These are phyloP conservation scores for Busseola fusca DNA, from an alignment of 2,888 invertebrate genomes.

Conservation along the genomic window DNA sequence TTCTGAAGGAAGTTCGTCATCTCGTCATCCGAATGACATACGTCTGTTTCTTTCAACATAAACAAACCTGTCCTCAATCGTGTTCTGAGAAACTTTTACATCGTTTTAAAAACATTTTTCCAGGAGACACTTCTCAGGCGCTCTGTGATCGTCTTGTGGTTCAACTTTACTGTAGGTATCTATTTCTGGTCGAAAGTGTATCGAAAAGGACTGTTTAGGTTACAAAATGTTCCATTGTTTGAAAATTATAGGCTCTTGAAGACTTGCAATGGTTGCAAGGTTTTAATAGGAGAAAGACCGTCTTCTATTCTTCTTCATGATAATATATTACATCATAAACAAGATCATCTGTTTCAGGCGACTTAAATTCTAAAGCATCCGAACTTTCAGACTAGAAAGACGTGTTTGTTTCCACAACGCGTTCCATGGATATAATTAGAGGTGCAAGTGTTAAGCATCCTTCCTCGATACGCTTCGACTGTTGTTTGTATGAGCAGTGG, in stretches of 20 bases:
- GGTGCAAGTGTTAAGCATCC: slow-evolving; percentile 87
- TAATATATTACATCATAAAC: slow-evolving; percentile 56
- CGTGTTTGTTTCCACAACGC: slow-evolving; percentile 81
- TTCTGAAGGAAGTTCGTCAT: slow-evolving; percentile 70
- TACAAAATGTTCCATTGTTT: slow-evolving; percentile 36
- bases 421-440: slow-evolving; percentile 85
- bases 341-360: slow-evolving; percentile 51
- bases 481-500: slow-evolving; percentile 81
- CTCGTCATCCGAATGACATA: slow-evolving; percentile 80
- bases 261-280: background rate
- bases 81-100: slow-evolving; percentile 85
- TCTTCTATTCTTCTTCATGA: slow-evolving; percentile 21
- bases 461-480: slow-evolving; percentile 85
- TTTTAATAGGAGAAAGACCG: slow-evolving; percentile 6
- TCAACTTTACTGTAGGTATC: slow-evolving; percentile 67
- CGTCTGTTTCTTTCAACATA: slow-evolving; percentile 77
- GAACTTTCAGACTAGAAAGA: slow-evolving; percentile 66
- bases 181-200: slow-evolving; percentile 64
- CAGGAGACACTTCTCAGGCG: slow-evolving; percentile 79
- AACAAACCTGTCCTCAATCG: slow-evolving; percentile 84
- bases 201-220: slow-evolving; percentile 43
- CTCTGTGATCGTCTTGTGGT: slow-evolving; percentile 61
- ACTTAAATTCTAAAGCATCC: slow-evolving; percentile 53
- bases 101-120: slow-evolving; percentile 79
- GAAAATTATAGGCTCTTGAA: slow-evolving; percentile 3